Conservation (phyloP, 2,888 invertebrate genomes). For the Cheilosia impressa region DNA sequence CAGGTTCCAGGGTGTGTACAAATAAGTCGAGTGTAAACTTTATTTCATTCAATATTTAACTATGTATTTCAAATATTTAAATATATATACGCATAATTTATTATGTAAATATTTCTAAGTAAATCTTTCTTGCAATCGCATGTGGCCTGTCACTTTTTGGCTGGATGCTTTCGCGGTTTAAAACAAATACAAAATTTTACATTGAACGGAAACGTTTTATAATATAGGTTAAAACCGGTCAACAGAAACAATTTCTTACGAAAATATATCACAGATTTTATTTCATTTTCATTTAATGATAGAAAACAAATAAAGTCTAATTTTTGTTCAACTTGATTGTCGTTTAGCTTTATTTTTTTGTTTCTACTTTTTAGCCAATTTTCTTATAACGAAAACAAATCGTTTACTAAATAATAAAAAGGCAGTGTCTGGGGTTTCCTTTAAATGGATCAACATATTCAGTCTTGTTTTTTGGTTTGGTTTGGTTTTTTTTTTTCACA, state of each 20-base stretch:
- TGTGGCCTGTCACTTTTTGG: constrained; percentile 16
- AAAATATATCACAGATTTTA: constrained; percentile 59
- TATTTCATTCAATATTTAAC: constrained; percentile 25
- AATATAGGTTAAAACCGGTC: constrained; percentile 13
- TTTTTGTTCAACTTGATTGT: constrained; percentile 45
- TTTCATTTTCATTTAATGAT: constrained; percentile 30
- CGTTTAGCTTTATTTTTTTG: background rate
- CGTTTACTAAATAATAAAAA: constrained; percentile 25
- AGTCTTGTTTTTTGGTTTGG: constrained; percentile 25
- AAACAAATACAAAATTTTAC: background rate
- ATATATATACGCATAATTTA: constrained; percentile 21
- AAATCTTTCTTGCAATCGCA: constrained; percentile 7
- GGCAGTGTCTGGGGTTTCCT: constrained; percentile 6
- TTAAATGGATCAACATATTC: constrained; percentile 35
- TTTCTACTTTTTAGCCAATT: constrained; percentile 1
- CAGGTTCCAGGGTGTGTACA: background rate
- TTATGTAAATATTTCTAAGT: constrained; percentile 43
- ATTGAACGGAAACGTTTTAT: background rate
- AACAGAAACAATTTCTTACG: constrained; percentile 43
- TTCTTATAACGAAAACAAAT: background rate
- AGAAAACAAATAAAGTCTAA: constrained; percentile 34
- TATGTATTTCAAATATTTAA: constrained; percentile 21
- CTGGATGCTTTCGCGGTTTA: background rate
- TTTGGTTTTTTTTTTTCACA: background rate
- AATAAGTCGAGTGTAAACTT: constrained; percentile 1